Base-by-base conservation (phyloP, 2,797 vertebrate species). In the Sciaenops ocellatus region DNA sequence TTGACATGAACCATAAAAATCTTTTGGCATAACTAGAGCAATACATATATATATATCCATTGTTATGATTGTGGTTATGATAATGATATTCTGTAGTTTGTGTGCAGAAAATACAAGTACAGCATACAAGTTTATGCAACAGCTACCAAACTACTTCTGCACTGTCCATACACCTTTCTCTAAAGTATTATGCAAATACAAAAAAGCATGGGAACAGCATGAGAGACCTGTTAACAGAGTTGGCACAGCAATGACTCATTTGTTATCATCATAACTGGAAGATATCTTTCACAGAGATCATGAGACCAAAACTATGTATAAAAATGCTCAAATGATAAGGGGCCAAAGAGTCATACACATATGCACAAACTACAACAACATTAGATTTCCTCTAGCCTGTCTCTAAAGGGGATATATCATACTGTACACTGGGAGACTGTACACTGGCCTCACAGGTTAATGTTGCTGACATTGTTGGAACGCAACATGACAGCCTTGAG, bases 381-480 rank as follows among this genome's bases (percentile, higher is more conserved):
- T 64, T 42, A 62, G 26, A 57, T 56, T 56, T 66, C 3, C 34
- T 72, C n/a, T 38, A 55, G 50, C 6, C 55, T 17, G 44, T 73
- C 56, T 78, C 56, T 30, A 22, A 57, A 64, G 18, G 20, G 17
- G 9, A 67, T 2, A 51, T 41, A 57, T 51, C 59, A 70, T 41
- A 57, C 18, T 67, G 54, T 44, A 63, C 50, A 52, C 78, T 65
- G 12, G 38, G 17, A 76, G n/a, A 63, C n/a, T n/a, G n/a, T n/a
- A n/a, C n/a, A n/a, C 30, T 67, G 59, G 42, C 46, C 61, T 85
- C 59, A 68, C 48, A 85, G 61, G 76, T 80, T 76, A 54, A 24
- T 46, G 46, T 46, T 76, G 77, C 78, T 87, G 75, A 90, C 87
- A 78, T 20, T 76, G 63, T 64, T 81, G 78, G 78, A 91, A 88